Evolutionary conservation across 1,140 invertebrate genomes (phyloP).

Genomic region (Akabosia matsudoensis): DNA sequence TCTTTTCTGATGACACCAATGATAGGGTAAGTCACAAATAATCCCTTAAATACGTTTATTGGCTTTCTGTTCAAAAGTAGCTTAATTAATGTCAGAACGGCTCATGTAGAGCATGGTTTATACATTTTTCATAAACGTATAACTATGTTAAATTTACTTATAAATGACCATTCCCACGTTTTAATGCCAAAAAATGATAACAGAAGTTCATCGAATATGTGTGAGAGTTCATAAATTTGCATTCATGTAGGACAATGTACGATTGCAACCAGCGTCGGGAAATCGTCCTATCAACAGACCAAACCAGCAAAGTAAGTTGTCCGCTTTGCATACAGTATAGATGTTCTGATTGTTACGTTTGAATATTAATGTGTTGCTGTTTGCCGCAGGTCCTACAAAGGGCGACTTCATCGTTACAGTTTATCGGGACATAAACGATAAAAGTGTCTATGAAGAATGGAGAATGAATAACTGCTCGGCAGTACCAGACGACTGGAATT

Average conservation of each 20-base stretch:
- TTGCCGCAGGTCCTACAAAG: not conserved
- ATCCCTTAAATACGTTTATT: too few relatives aligned
- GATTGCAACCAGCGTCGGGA: not conserved
- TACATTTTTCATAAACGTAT: too few relatives aligned
- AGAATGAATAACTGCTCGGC: slow-evolving; percentile 30
- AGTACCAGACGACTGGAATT: slow-evolving; percentile 21
- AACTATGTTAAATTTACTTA: too few relatives aligned
- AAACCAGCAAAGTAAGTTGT: not conserved
- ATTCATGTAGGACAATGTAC: not conserved
- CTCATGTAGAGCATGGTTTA: too few relatives aligned
- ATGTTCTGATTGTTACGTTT: too few relatives aligned
- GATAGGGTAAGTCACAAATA: too few relatives aligned
- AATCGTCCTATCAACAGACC: not conserved
- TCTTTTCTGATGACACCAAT: not conserved
- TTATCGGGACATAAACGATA: slow-evolving; percentile 28
- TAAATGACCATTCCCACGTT: too few relatives aligned
- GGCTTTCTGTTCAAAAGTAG: too few relatives aligned
- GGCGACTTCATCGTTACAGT: slow-evolving; percentile 24
- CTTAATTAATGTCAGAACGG: too few relatives aligned
- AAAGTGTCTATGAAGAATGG: slow-evolving; percentile 27
- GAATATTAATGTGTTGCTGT: not conserved
- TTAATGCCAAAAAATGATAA: too few relatives aligned
- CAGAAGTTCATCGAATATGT: too few relatives aligned
- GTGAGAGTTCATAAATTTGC: too few relatives aligned
- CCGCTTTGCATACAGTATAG: not conserved